Evolutionary conservation across 2,797 vertebrate genomes (phyloP).

Genomic region (Halcyon smyrnensis): DNA sequence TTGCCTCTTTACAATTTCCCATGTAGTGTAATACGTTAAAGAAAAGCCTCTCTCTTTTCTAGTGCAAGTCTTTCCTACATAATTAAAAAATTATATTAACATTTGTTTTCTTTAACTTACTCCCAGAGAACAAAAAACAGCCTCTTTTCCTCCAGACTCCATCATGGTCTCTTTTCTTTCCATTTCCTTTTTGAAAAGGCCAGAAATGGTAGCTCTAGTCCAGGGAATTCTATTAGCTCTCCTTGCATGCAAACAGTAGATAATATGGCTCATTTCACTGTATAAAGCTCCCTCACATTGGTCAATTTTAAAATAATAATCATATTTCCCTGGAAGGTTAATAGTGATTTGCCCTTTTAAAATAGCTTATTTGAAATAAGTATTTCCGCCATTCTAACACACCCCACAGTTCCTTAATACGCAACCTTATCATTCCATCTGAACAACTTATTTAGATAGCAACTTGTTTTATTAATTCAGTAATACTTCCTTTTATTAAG

Average conservation of each 20-base stretch:
- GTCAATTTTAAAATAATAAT: neutral
- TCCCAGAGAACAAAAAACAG: neutral
- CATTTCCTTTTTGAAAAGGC: neutral
- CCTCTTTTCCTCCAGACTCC: neutral
- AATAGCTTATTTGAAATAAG: neutral
- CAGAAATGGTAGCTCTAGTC: neutral
- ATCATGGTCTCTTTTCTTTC: neutral
- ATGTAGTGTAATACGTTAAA: neutral
- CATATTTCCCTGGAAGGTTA: neutral
- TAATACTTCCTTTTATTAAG: neutral
- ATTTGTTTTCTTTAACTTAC: neutral
- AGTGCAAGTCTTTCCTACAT: neutral
- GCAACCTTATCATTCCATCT: neutral
- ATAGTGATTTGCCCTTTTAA: neutral
- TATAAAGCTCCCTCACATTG: neutral
- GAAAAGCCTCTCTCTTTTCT: neutral
- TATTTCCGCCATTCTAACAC: neutral
- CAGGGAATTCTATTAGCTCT: neutral
- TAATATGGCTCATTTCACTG: neutral
- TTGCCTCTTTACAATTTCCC: neutral
- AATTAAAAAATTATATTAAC: neutral
- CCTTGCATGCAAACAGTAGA: neutral
- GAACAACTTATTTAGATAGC: neutral
- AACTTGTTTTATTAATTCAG: neutral
- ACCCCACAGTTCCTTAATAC: rapidly evolving